Conservation (phyloP, 1,140 invertebrate species). For the Tenebrio molitor region DNA sequence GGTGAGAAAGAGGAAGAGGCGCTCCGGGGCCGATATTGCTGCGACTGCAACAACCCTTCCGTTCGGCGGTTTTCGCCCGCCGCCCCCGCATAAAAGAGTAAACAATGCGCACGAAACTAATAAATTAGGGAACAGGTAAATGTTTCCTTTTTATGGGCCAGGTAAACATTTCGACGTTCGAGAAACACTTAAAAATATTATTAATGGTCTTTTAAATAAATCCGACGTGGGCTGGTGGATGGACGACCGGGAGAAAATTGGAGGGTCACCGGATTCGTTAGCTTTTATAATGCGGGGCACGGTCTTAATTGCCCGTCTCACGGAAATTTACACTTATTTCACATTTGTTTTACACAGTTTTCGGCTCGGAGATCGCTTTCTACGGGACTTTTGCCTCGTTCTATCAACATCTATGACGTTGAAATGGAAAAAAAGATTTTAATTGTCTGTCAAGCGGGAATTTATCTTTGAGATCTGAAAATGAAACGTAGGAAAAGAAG, state of each 20-base stretch:
- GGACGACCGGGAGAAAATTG: slow-evolving; percentile 24
- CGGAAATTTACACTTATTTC: too few relatives aligned
- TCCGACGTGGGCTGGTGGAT: slow-evolving; percentile 17
- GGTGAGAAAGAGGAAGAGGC: too few relatives aligned
- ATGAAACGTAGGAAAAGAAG: too few relatives aligned
- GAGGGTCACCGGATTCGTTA: slow-evolving; percentile 15
- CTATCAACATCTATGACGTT: too few relatives aligned
- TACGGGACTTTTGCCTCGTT: too few relatives aligned
- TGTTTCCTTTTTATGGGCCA: slow-evolving; percentile 10
- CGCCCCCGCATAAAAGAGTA: neutral
- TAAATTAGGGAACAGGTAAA: slow-evolving; percentile 27
- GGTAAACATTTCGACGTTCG: slow-evolving; percentile 30
- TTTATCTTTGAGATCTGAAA: too few relatives aligned
- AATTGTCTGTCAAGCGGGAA: too few relatives aligned
- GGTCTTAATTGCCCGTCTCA: too few relatives aligned
- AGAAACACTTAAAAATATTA: slow-evolving; percentile 36
- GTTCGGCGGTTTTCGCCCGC: neutral
- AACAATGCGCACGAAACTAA: slow-evolving; percentile 14
- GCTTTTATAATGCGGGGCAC: neutral
- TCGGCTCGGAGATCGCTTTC: too few relatives aligned
- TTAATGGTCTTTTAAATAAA: slow-evolving; percentile 41
- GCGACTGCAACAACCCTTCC: slow-evolving; percentile 26
- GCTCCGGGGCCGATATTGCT: too few relatives aligned
- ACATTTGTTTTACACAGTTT: too few relatives aligned
- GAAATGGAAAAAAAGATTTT: too few relatives aligned